phyloP scores from a whole-genome alignment of 2,797 vertebrate genomes.

The Lophius americanus region DNA sequence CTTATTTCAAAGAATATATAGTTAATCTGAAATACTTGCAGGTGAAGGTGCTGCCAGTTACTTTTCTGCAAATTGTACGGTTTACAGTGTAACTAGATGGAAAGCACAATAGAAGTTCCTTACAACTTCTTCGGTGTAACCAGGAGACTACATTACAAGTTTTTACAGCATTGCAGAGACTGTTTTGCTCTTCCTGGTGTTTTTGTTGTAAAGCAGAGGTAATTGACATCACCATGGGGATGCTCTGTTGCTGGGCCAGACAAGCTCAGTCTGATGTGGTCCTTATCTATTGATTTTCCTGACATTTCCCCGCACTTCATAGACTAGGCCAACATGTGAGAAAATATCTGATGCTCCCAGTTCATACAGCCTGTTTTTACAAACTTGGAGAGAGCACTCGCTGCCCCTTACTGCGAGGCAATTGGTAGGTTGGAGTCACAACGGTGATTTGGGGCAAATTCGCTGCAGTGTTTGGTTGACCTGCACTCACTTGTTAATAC shows the following conservation, averaged over 20 bases:
- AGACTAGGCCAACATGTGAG: slow-evolving; percentile 83
- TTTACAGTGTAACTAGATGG: slow-evolving; percentile 30
- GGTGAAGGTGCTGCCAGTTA: no score
- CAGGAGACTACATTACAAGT: slow-evolving; percentile 76
- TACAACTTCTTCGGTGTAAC: slow-evolving; percentile 72
- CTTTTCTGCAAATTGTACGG: no score
- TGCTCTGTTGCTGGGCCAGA: slow-evolving; percentile 83
- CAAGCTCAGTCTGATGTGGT: slow-evolving; percentile 82
- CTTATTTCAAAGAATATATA: no score
- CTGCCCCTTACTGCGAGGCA: slow-evolving; percentile 71
- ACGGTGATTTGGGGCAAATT: slow-evolving; percentile 58
- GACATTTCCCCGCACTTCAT: slow-evolving; percentile 84
- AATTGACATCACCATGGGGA: slow-evolving; percentile 84
- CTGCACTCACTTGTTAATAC: slow-evolving; percentile 6
- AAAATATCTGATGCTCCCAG: slow-evolving; percentile 82
- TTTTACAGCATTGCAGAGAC: slow-evolving; percentile 77
- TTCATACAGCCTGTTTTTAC: slow-evolving; percentile 82
- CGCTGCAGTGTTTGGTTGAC: slow-evolving; percentile 16
- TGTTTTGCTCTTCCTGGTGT: slow-evolving; percentile 72
- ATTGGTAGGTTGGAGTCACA: slow-evolving; percentile 69
- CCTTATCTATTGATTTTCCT: slow-evolving; percentile 85
- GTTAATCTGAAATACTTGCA: no score
- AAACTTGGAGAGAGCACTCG: slow-evolving; percentile 67
- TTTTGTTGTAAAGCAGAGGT: slow-evolving; percentile 80
- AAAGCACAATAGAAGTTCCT: slow-evolving; percentile 52